A percentile compares a stretch with the other conserved stretches of the same genome.
phyloP scores from a whole-genome alignment of 2,113 vertebrate genomes.

The Agelaius phoeniceus region DNA sequence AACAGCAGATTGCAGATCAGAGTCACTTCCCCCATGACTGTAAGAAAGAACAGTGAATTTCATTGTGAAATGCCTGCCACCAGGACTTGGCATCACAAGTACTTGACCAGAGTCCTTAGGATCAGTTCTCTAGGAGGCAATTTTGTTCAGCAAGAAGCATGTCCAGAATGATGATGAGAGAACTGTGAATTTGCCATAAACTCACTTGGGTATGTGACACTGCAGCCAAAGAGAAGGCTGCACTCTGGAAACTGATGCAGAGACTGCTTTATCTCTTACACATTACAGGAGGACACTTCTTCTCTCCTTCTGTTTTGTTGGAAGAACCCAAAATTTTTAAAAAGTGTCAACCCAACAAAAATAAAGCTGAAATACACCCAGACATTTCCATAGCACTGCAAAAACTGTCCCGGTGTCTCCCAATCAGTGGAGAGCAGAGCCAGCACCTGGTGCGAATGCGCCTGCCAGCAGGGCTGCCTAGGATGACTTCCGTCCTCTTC shows the following conservation, averaged over 20 bases:
- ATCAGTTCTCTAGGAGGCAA: not conserved
- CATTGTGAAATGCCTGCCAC: not conserved
- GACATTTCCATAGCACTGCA: not conserved
- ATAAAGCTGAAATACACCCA: not conserved
- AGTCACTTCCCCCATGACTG: not conserved
- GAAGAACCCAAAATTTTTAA: not conserved
- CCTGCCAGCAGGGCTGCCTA: slow-evolving; percentile 11
- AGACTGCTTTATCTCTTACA: not conserved
- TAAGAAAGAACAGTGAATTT: not conserved
- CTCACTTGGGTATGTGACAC: not conserved
- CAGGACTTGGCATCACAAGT: not conserved
- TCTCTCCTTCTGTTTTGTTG: not conserved
- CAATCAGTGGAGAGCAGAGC: not conserved
- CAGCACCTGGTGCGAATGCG: slow-evolving; percentile 24
- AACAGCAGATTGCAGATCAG: not conserved
- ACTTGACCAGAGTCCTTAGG: not conserved
- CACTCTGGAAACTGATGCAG: not conserved
- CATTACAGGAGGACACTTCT: not conserved
- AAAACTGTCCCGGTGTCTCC: not conserved
- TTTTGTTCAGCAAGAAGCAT: not conserved
- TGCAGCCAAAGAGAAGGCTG: not conserved
- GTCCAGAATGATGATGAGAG: not conserved
- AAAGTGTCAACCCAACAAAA: not conserved
- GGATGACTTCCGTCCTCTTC: not conserved
- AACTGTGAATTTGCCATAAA: not conserved